These are phyloP conservation scores for Anodontia alba DNA, from an alignment of 2,888 invertebrate species.

Conservation along the genomic window DNA sequence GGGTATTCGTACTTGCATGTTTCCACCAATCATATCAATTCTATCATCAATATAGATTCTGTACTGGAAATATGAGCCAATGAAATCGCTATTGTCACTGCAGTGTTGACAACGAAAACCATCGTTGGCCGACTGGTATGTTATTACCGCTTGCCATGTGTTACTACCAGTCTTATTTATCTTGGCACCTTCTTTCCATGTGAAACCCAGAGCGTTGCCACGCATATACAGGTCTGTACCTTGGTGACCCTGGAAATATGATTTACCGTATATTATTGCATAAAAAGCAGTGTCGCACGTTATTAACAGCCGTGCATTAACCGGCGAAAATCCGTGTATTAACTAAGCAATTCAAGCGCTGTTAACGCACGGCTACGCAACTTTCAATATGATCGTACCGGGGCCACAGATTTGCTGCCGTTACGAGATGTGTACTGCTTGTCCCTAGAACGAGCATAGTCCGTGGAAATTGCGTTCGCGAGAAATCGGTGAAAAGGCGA, in stretches of 20 bases:
- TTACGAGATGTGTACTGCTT: no score
- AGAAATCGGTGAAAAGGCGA: no score
- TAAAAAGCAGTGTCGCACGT: no score
- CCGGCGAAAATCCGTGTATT: no score
- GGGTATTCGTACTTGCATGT: constrained; percentile 27
- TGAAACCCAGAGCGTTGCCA: constrained; percentile 1
- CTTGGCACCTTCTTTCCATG: neutral
- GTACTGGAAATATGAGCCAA: constrained; percentile 21
- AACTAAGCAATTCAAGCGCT: no score
- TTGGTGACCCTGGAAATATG: neutral
- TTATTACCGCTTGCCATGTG: neutral
- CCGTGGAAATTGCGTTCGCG: no score
- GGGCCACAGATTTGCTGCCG: no score
- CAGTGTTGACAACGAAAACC: neutral
- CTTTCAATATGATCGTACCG: no score
- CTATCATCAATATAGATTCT: constrained; percentile 27
- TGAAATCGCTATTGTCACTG: neutral
- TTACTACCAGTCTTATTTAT: neutral
- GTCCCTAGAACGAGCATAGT: no score
- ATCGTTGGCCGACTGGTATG: neutral
- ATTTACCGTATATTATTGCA: no score
- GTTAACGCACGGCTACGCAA: no score
- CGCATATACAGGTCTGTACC: neutral
- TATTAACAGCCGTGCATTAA: no score
- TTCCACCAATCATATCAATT: constrained; percentile 42